A percentile compares a stretch with the other conserved stretches of the same genome.
phyloP scores from a whole-genome alignment of 2,888 invertebrate genomes.

The Cosmia pyralina region DNA sequence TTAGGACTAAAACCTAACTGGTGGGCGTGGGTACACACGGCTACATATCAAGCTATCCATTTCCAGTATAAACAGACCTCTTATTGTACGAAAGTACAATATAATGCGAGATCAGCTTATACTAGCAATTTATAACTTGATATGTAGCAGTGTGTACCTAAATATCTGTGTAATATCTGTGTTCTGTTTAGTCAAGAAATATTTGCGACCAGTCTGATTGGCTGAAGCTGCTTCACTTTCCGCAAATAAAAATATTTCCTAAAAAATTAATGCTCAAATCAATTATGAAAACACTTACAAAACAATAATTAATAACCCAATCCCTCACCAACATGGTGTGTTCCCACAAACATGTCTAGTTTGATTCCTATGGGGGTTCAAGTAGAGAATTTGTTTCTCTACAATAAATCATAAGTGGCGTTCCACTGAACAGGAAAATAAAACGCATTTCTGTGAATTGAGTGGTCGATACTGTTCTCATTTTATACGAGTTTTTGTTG shows the following conservation, averaged over 20 bases:
- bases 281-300: not conserved
- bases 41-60: too few relatives aligned
- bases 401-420: constrained; percentile 81
- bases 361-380: constrained; percentile 52
- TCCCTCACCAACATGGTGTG: constrained; percentile 4
- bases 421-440: constrained; percentile 87
- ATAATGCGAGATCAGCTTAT: too few relatives aligned
- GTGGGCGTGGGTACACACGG: too few relatives aligned
- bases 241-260: not conserved
- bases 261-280: not conserved
- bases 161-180: too few relatives aligned
- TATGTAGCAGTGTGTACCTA: too few relatives aligned
- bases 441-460: constrained; percentile 73
- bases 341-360: constrained; percentile 44
- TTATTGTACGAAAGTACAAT: too few relatives aligned
- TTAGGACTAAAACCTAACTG: too few relatives aligned
- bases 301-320: constrained; percentile 19
- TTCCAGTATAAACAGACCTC: too few relatives aligned
- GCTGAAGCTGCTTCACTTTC: not conserved
- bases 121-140: too few relatives aligned
- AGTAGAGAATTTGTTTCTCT: constrained; percentile 41
- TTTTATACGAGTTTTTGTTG: constrained; percentile 51
- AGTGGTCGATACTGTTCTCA: constrained; percentile 72
- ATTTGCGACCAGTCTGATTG: too few relatives aligned
- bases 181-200: too few relatives aligned